Conservation (phyloP, 2,113 vertebrate species). For the Psammodynastes pulverulentus region DNA sequence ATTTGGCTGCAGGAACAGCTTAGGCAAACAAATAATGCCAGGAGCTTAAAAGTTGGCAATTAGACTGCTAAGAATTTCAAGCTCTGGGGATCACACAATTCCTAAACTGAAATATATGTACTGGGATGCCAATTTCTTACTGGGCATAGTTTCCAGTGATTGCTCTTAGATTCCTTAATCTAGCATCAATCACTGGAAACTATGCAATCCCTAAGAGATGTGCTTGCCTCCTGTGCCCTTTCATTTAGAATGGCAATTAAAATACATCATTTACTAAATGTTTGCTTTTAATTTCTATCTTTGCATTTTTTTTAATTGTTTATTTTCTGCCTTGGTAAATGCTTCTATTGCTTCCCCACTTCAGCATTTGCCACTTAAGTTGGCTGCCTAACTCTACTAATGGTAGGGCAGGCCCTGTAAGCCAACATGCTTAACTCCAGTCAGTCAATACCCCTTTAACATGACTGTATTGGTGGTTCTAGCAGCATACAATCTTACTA, state of each 20-base stretch:
- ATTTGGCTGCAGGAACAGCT: not conserved
- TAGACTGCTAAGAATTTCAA: not conserved
- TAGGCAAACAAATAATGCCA: not conserved
- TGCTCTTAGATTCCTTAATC: not conserved
- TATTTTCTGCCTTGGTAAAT: not conserved
- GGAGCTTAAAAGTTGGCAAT: not conserved
- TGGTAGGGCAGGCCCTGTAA: not conserved
- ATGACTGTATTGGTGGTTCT: not conserved
- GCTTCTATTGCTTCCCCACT: not conserved
- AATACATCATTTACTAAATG: not conserved
- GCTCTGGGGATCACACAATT: not conserved
- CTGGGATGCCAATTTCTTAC: not conserved
- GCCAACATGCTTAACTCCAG: not conserved
- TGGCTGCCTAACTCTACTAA: not conserved
- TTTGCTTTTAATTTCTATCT: not conserved
- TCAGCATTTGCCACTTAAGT: not conserved
- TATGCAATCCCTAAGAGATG: not conserved
- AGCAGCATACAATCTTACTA: not conserved
- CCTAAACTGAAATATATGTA: not conserved
- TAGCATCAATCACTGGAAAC: not conserved
- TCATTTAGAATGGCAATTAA: not conserved
- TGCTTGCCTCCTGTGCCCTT: not conserved
- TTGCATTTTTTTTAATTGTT: not conserved
- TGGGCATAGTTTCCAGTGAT: not conserved
- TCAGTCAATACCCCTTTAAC: not conserved